A percentile compares a stretch with the other conserved stretches of the same genome.
These are phyloP conservation scores for Plecturocebus donacophilus DNA, from an alignment of 2,113 vertebrate species.

Conservation along the genomic window DNA sequence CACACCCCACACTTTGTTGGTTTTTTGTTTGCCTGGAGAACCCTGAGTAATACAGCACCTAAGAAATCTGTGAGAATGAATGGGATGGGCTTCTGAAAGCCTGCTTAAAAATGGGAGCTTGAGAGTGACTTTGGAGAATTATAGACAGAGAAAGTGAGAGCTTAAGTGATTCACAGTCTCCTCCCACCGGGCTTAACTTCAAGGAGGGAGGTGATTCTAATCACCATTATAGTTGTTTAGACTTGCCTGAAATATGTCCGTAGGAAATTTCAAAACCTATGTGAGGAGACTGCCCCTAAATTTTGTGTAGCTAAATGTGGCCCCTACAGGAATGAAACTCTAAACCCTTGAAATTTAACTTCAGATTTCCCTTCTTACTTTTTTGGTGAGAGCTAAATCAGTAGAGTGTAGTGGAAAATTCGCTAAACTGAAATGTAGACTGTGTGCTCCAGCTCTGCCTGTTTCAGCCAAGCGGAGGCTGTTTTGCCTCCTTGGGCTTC, in stretches of 20 bases:
- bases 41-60: neutral
- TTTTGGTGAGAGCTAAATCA: neutral
- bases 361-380: neutral
- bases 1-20: too few species aligned
- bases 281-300: neutral
- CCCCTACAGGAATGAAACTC: neutral
- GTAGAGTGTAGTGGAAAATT: neutral
- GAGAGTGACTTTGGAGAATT: neutral
- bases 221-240: neutral
- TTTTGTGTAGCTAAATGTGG: neutral
- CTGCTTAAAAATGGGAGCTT: neutral
- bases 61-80: neutral
- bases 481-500: neutral
- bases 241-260: neutral
- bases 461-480: too few species aligned
- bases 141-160: neutral
- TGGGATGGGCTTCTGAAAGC: neutral
- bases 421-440: neutral
- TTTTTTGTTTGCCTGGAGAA: neutral
- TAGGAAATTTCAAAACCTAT: neutral
- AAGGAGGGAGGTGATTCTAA: neutral
- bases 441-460: neutral
- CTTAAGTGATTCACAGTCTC: neutral
- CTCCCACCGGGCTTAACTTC: neutral
- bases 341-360: neutral